Evolutionary conservation across 2,797 vertebrate species (phyloP).

Genomic region (Peromyscus eremicus): DNA sequence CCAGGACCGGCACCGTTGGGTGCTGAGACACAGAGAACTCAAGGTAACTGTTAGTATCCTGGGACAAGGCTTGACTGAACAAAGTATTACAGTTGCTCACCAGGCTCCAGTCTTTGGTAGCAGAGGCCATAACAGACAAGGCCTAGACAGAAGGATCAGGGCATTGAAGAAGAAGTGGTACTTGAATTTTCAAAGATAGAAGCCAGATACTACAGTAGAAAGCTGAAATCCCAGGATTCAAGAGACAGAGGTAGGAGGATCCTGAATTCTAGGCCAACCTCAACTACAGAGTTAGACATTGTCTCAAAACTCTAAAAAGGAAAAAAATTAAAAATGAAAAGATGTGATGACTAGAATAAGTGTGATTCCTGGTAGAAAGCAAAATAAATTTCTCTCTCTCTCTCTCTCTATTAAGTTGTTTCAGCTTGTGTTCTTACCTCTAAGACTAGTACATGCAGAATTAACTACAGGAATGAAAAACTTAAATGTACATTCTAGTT

Average conservation of each 20-base stretch:
- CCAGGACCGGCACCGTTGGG: neutral
- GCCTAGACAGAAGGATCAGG: neutral
- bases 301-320: neutral
- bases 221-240: neutral
- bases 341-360: neutral
- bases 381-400: neutral
- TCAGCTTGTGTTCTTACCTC: constrained; percentile 81
- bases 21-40: neutral
- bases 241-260: neutral
- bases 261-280: neutral
- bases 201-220: neutral
- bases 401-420: neutral
- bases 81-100: neutral
- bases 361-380: neutral
- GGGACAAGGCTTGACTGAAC: neutral
- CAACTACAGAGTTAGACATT: neutral
- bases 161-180: neutral
- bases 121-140: neutral
- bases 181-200: constrained; percentile 13
- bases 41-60: neutral
- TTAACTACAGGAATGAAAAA: constrained; percentile 78
- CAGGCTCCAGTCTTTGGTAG: neutral
- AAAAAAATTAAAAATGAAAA: neutral
- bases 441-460: constrained; percentile 87
- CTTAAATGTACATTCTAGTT: neutral